Evolutionary conservation across 2,797 vertebrate species (phyloP), one percentile per base, ranked within the genome.

Genomic region (Sebastes vulpes): DNA sequence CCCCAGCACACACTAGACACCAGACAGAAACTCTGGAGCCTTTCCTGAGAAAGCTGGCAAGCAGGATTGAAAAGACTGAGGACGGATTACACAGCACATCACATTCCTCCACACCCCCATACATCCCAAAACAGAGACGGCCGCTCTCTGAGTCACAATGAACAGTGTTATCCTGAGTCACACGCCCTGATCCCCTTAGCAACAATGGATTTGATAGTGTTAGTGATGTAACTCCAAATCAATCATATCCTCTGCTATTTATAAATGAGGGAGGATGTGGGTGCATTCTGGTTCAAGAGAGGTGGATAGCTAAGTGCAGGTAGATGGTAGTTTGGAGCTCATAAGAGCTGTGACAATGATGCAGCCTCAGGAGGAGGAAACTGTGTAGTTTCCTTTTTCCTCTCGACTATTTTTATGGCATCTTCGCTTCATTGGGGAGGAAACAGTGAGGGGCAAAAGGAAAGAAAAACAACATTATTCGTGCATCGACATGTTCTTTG

Each of bases 171-270:
- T 74, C 82, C 85, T 89, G 86, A 89, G 80, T 90, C 89, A 90
- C 76, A 77, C 77, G 31, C 82, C 61, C 72, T 56, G 76, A 86
- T 86, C 86, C 75, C 63, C 76, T 70, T 29, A 46, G 81, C 86
- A 89, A 84, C 87, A 74, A 84, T 77, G 78, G 66, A 71, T 77
- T 66, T 72, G 57, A 56, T 53, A 31, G 54, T 42, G 75, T n/a
- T 54, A 42, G 52, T 86, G 90, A 90, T 88, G 87, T 77, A 93
- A 91, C 67, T 28, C 67, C 12, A 74, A 90, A 94, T 94, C 92
- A 91, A 91, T 92, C 72, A 67, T 28, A 80, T 79, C 59, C 86
- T 58, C 29, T 9, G 81, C 82, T 91, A 93, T 93, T 93, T 93
- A 89, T 92, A 90, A 81, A 48, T 18, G 9, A 2, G 16, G 20